Conservation (phyloP, 1,140 invertebrate species). For the Scaptomyza hsui region DNA sequence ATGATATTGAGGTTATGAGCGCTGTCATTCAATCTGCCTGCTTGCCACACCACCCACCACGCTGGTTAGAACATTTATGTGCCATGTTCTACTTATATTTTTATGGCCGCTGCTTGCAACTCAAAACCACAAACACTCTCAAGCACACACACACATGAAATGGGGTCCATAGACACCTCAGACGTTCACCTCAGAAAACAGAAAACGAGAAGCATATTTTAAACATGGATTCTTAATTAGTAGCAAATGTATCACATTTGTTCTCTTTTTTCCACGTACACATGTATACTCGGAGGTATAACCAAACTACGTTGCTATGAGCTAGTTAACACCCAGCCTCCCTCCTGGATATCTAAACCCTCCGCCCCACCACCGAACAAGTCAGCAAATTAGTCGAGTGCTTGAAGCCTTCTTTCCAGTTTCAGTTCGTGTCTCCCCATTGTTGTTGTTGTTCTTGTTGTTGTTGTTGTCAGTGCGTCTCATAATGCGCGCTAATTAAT, state of each 20-base stretch:
- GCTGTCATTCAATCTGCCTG: conserved; percentile 40
- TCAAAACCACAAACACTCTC: conserved; percentile 57
- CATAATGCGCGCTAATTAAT: conserved; percentile 84
- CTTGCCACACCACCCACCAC: conserved; percentile 24
- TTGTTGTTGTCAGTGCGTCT: conserved; percentile 49
- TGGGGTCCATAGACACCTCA: conserved; percentile 3
- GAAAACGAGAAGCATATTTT: conserved; percentile 67
- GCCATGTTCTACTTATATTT: conserved; percentile 82
- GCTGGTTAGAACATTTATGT: conserved; percentile 66
- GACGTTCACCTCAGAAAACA: conserved; percentile 27
- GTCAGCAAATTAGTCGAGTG: conserved; percentile 53
- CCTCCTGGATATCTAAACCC: conserved; percentile 22
- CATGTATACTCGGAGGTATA: conserved; percentile 40
- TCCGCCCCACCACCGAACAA: neutral
- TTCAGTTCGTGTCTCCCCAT: conserved; percentile 12
- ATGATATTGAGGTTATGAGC: conserved; percentile 26
- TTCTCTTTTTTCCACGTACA: conserved; percentile 53
- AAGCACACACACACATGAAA: conserved; percentile 13
- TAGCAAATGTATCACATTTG: conserved; percentile 76
- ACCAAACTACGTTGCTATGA: conserved; percentile 34
- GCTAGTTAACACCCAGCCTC: conserved; percentile 69
- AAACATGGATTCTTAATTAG: conserved; percentile 84
- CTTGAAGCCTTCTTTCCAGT: conserved; percentile 35
- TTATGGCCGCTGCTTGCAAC: conserved; percentile 72
- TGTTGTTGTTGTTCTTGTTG: conserved; percentile 4